phyloP scores from a whole-genome alignment of 2,113 vertebrate genomes.

The Tonatia bakeri region DNA sequence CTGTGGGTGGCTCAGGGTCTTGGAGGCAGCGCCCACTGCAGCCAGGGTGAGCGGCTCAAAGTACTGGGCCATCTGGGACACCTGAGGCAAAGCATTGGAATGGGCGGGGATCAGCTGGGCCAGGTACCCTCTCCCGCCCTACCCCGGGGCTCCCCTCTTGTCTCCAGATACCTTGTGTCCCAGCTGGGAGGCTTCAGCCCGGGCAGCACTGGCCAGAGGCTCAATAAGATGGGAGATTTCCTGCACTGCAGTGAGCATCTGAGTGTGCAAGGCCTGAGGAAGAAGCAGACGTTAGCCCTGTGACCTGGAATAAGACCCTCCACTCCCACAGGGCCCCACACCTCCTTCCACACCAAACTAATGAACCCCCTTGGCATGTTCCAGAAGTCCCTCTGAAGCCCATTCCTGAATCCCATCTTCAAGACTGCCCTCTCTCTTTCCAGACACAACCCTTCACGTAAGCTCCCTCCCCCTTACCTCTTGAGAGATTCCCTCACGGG shows the following conservation, averaged over 20 bases:
- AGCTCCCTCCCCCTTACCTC: conserved; percentile 83
- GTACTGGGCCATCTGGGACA: conserved; percentile 98
- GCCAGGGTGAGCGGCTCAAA: conserved; percentile 96
- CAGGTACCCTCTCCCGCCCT: neutral
- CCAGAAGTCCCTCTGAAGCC: neutral
- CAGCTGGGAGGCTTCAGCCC: conserved; percentile 93
- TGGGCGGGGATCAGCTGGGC: neutral
- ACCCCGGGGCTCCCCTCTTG: neutral
- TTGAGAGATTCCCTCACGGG: conserved; percentile 94
- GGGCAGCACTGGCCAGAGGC: conserved; percentile 90
- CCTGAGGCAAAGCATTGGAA: conserved; percentile 78
- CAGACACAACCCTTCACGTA: rapidly evolving
- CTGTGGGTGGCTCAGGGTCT: conserved; percentile 96
- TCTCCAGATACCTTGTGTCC: conserved; percentile 93
- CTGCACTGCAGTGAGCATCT: conserved; percentile 97
- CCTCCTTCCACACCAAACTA: neutral
- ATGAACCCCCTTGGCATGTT: neutral
- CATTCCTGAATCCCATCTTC: neutral
- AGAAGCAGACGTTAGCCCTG: neutral
- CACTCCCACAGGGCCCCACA: neutral
- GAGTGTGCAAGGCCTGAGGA: conserved; percentile 92
- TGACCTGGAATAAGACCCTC: neutral
- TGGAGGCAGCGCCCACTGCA: conserved; percentile 91
- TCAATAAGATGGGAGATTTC: conserved; percentile 97
- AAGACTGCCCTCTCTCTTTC: neutral